phyloP scores from a whole-genome alignment of 1,140 invertebrate species.

The Ostrea denselamellosa region DNA sequence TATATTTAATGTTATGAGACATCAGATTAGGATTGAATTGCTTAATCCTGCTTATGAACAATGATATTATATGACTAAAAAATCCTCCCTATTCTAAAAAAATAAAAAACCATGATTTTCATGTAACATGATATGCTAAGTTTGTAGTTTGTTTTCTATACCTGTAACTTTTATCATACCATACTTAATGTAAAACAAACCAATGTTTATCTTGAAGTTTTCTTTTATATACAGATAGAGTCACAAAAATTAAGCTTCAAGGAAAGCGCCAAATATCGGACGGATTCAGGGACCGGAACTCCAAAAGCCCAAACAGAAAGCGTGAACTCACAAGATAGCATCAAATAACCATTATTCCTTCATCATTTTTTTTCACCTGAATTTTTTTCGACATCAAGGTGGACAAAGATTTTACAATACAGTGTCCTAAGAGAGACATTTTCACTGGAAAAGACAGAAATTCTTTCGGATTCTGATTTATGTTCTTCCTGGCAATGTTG shows the following conservation, averaged over 20 bases:
- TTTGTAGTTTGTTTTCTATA: too few relatives aligned
- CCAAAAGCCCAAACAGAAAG: constrained; percentile 36
- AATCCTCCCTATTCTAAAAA: too few relatives aligned
- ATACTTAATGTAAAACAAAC: too few relatives aligned
- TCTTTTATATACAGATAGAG: constrained; percentile 59
- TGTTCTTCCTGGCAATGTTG: not conserved
- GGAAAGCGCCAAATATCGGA: constrained; percentile 53
- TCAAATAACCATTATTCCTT: constrained; percentile 7
- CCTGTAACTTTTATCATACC: too few relatives aligned
- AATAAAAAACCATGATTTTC: too few relatives aligned
- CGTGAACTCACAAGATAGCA: constrained; percentile 38
- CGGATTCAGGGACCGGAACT: constrained; percentile 52
- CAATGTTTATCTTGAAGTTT: not conserved
- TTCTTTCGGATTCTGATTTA: not conserved
- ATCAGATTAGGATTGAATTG: too few relatives aligned
- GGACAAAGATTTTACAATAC: not conserved
- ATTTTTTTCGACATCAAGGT: constrained; percentile 10
- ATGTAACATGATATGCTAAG: too few relatives aligned
- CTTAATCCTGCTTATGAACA: too few relatives aligned
- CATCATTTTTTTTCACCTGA: not conserved
- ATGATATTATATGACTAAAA: too few relatives aligned
- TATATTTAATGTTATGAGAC: too few relatives aligned
- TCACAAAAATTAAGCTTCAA: constrained; percentile 62
- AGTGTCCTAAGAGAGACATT: not conserved
- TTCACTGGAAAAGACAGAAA: constrained; percentile 9